Percentiles rank a stretch among this genome's conserved stretches.
These are phyloP conservation scores for Cloeon dipterum DNA, from an alignment of 2,888 invertebrate genomes.

Conservation along the genomic window DNA sequence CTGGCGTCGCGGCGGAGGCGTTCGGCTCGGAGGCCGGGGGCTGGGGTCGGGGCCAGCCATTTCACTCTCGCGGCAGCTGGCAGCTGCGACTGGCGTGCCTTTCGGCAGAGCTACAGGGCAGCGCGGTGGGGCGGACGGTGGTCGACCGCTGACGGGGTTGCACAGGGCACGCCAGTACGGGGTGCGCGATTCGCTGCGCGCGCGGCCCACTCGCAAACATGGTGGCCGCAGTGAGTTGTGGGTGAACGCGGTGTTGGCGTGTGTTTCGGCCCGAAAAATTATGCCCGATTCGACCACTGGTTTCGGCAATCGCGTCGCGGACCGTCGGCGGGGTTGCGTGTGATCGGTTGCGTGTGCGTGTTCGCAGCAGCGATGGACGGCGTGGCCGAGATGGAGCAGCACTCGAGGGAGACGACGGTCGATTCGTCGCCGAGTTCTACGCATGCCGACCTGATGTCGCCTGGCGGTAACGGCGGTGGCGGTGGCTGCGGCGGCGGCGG, in stretches of 20 bases:
- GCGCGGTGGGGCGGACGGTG: not conserved
- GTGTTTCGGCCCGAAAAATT: no score
- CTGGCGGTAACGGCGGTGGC: conserved; percentile 8
- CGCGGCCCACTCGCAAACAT: conserved; percentile 11
- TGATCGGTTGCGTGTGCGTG: conserved; percentile 16
- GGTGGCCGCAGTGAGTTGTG: no score
- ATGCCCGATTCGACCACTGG: no score
- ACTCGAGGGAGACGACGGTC: conserved; percentile 25
- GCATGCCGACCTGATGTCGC: conserved; percentile 17
- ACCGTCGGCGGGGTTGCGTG: no score
- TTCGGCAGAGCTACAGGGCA: conserved; percentile 4
- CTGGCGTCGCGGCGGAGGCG: no score
- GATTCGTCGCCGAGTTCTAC: conserved; percentile 22
- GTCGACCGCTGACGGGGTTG: not conserved
- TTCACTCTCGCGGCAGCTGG: conserved; percentile 10
- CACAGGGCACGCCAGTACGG: conserved; percentile 7
- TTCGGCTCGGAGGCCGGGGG: no score
- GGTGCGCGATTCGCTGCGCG: conserved; percentile 12
- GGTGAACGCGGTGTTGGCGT: no score
- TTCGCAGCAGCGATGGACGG: conserved; percentile 32
- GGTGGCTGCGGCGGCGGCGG: conserved; percentile 12
- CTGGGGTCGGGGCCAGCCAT: no score
- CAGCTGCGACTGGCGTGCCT: conserved; percentile 8
- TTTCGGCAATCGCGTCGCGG: no score
- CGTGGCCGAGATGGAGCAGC: conserved; percentile 32